Base-by-base conservation (phyloP, 2,888 invertebrate species). In the Zygothrica quintamaculata region DNA sequence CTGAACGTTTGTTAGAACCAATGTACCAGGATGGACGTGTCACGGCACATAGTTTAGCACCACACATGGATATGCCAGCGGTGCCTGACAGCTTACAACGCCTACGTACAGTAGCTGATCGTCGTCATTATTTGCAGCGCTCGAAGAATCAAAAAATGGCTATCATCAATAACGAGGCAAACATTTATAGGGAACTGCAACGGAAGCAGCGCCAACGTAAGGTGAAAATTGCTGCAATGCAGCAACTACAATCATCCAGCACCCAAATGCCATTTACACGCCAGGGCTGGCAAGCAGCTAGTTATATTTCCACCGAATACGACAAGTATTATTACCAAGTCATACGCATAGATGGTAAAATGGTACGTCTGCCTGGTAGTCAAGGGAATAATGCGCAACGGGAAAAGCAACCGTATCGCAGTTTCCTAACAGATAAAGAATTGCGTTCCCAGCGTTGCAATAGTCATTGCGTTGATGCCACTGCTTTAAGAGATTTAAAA, bases 61-160 rank as follows among this genome's bases (percentile, higher is more conserved):
- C 91, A 1, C 81, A 72, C 5, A 84, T 91, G 75, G 82, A 88
- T 16, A 88, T 89, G 87, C 91, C 90, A 5, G 80, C 81, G 5
- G 85, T 89, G 1, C 90, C 90, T 8, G 89, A 88, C 11, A 88
- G 89, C 31, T 64, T 89, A 8, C 87, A 89, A 15, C 92, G 92
- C 57, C 89, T 92, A 1, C 91, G 93, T 64, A 93, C 93, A 0
- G 90, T 93, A 1, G 93, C 93, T 0, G 92, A 93, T 74, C 92
- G 92, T 55, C 88, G 93, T 6, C 86, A 87, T 46, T 89, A 92
- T 59, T 71, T 92, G 33, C 91, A 92, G 34, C 81, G 84, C 12
- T 88, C 75, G 0, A 88, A 85, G 58, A 89, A 88, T 55, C 75
- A 88, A n/a, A 91, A 90, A 42, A 87, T 90, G 67, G 81, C 88